These are phyloP conservation scores for Phyllotis vaccarum DNA, from an alignment of 2,797 vertebrate genomes.

Conservation along the genomic window DNA sequence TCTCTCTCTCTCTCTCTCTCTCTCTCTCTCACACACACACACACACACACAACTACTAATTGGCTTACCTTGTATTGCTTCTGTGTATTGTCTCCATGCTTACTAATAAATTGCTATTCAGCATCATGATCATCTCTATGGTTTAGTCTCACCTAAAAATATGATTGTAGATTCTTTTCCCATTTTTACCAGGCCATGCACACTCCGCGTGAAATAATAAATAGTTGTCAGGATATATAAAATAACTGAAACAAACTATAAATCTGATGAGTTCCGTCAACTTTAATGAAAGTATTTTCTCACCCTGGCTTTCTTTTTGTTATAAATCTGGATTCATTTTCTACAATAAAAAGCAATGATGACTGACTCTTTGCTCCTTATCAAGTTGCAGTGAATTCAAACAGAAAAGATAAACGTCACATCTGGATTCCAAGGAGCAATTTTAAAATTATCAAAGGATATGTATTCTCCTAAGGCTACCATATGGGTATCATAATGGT, in stretches of 20 bases:
- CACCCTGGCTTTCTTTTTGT: constrained; percentile 10
- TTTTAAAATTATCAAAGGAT: not conserved
- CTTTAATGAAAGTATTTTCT: not conserved
- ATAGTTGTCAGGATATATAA: not conserved
- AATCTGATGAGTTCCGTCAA: not conserved
- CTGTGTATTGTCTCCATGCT: not conserved
- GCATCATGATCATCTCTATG: not conserved
- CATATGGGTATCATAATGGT: not conserved
- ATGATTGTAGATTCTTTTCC: not conserved
- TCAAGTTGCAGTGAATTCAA: not conserved
- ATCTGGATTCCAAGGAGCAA: not conserved
- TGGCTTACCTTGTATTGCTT: not conserved
- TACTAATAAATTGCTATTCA: not conserved
- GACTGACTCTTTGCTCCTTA: not conserved
- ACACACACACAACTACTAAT: not conserved
- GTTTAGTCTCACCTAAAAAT: not conserved
- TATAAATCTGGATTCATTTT: not conserved
- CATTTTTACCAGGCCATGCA: not conserved
- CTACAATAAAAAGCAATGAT: constrained; percentile 9
- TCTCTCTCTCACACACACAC: not conserved
- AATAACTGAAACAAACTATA: not conserved
- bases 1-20: no score
- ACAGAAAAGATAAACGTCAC: not conserved
- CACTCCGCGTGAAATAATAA: not conserved
- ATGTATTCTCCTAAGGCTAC: not conserved